Conservation (phyloP, 2,888 invertebrate species). For the Acronicta leporina region DNA sequence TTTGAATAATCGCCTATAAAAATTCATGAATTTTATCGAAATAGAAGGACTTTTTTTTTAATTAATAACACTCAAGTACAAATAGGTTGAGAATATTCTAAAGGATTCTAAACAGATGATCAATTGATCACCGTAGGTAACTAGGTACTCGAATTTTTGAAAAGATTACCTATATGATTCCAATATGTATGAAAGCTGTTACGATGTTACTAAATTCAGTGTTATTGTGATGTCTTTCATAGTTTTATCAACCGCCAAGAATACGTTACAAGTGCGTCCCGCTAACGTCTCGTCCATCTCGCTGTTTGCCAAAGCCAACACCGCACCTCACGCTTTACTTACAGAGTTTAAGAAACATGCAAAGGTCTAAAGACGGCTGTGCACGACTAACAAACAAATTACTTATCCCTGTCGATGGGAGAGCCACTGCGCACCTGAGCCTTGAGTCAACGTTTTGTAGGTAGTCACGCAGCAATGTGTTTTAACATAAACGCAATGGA, state of each 20-base stretch:
- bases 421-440: constrained; percentile 51
- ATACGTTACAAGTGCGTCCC: constrained; percentile 12
- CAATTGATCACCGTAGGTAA: too few species aligned
- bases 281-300: constrained; percentile 21
- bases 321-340: constrained; percentile 64
- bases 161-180: too few species aligned
- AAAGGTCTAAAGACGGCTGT: constrained; percentile 84
- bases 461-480: constrained; percentile 2
- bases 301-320: constrained; percentile 57
- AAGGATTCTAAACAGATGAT: too few species aligned
- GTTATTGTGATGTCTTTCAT: background rate
- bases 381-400: constrained; percentile 67
- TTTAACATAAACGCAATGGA: constrained; percentile 3
- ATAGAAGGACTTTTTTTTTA: too few species aligned
- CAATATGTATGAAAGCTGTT: background rate
- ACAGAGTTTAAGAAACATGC: constrained; percentile 56
- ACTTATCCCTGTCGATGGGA: constrained; percentile 54
- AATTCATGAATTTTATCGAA: too few species aligned
- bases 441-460: constrained; percentile 26
- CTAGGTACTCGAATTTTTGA: too few species aligned
- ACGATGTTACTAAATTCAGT: too few species aligned
- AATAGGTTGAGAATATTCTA: too few species aligned
- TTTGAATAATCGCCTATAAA: background rate
- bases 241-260: constrained; percentile 4
- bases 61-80: too few species aligned